Conservation (phyloP, 2,797 vertebrate genomes). For the Sebastolobus altivelis region DNA sequence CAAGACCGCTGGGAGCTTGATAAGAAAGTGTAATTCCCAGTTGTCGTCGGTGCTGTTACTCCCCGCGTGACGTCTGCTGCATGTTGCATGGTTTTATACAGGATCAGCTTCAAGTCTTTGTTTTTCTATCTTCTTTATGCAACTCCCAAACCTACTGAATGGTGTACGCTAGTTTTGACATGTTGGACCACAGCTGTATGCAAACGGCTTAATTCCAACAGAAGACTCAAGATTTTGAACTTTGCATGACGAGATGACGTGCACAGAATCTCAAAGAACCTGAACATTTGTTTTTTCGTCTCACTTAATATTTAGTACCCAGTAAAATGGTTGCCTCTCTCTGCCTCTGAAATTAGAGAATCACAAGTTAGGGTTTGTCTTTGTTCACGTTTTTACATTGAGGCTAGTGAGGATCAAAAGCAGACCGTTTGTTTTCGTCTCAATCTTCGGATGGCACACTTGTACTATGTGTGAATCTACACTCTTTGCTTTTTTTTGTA, state of each 20-base stretch:
- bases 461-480: not conserved
- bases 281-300: not conserved
- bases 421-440: not conserved
- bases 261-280: not conserved
- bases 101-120: not conserved
- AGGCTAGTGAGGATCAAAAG: not conserved
- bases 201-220: not conserved
- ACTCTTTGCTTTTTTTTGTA: not conserved
- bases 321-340: not conserved
- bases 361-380: not conserved
- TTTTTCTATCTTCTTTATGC: not conserved
- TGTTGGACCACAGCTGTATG: not conserved
- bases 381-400: not conserved
- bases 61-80: conserved; percentile 21
- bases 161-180: not conserved
- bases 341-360: not conserved
- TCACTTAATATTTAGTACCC: too few species aligned
- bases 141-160: not conserved
- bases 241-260: not conserved
- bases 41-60: not conserved
- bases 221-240: not conserved
- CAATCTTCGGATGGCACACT: not conserved
- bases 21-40: not conserved
- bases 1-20: not conserved
- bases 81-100: conserved; percentile 30